Evolutionary conservation across 2,888 invertebrate genomes (phyloP).

Genomic region (Arenicola marina): DNA sequence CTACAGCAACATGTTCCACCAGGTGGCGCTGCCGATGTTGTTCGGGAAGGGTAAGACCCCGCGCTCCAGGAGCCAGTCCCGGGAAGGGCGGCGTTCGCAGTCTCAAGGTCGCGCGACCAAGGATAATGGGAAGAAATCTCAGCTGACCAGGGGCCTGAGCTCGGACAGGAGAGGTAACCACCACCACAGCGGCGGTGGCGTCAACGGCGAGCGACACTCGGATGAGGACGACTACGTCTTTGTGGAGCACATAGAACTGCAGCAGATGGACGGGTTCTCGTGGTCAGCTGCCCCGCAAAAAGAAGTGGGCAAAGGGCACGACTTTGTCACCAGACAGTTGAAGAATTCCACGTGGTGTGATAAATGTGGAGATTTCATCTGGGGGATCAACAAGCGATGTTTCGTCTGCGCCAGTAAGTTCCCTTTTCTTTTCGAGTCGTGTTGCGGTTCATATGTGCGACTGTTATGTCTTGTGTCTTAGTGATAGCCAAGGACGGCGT

Average conservation of each 20-base stretch:
- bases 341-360: slow-evolving; percentile 64
- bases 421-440: background rate
- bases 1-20: slow-evolving; percentile 17
- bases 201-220: background rate
- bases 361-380: slow-evolving; percentile 64
- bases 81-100: background rate
- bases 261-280: slow-evolving; percentile 27
- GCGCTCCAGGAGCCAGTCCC: slow-evolving; percentile 1
- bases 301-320: slow-evolving; percentile 26
- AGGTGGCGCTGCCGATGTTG: slow-evolving; percentile 10
- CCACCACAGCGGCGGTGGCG: background rate
- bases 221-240: slow-evolving; percentile 21
- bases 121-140: no score
- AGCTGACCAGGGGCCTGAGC: no score
- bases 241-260: slow-evolving; percentile 32
- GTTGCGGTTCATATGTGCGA: no score
- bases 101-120: no score
- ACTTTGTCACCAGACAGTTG: slow-evolving; percentile 16
- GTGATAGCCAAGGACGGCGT: no score
- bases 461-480: no score
- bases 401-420: slow-evolving; percentile 62
- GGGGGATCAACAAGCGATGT: slow-evolving; percentile 63
- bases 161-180: no score
- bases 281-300: slow-evolving; percentile 6
- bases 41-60: slow-evolving; percentile 3